These are phyloP conservation scores for Planococcus citri DNA, from an alignment of 1,140 invertebrate species.

Conservation along the genomic window DNA sequence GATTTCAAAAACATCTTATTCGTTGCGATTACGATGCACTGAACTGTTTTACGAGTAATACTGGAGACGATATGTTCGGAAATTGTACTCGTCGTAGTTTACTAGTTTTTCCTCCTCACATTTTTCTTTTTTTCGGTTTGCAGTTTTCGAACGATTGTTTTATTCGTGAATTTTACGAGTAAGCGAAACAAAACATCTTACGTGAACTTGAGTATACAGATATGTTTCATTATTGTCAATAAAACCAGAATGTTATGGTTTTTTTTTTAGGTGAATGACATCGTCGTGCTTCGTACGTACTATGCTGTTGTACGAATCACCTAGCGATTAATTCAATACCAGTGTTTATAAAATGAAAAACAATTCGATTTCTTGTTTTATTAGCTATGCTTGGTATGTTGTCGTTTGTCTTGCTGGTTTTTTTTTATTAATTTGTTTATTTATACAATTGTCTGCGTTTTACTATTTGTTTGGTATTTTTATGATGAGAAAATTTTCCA, in stretches of 20 bases:
- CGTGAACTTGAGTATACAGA: not conserved
- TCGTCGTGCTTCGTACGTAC: too few species aligned
- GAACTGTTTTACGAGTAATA: not conserved
- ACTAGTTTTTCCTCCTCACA: not conserved
- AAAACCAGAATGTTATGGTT: not conserved
- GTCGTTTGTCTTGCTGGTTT: too few species aligned
- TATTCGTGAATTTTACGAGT: not conserved
- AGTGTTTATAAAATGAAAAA: too few species aligned
- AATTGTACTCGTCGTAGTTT: too few species aligned
- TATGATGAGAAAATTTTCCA: too few species aligned
- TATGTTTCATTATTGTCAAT: not conserved
- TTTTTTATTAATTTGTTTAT: too few species aligned
- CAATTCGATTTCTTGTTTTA: too few species aligned
- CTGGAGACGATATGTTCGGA: too few species aligned
- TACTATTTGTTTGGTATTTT: too few species aligned
- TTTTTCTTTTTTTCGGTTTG: not conserved
- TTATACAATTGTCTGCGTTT: too few species aligned
- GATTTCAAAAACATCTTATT: not conserved
- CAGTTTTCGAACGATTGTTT: not conserved
- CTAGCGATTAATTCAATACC: too few species aligned
- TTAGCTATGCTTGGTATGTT: too few species aligned
- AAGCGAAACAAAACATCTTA: not conserved
- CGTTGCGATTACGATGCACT: not conserved
- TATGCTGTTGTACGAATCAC: not conserved
- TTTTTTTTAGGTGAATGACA: slow-evolving; percentile 1